These are phyloP conservation scores for Cyrtorhinus lividipennis DNA, from an alignment of 1,140 invertebrate species.

Conservation along the genomic window DNA sequence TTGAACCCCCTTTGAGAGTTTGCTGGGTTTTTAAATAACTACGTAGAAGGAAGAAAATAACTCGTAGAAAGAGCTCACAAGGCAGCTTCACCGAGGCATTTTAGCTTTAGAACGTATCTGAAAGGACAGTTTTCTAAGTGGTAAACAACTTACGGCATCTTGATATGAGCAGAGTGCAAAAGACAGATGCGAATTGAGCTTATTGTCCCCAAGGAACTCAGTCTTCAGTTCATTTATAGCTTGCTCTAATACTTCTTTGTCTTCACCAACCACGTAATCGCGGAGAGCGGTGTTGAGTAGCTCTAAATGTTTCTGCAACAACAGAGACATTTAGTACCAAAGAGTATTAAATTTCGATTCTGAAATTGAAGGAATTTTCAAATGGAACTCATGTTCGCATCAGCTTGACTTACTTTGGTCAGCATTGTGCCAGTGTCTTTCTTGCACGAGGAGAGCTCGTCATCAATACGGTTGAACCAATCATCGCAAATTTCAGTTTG, in stretches of 20 bases:
- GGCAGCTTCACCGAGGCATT: too few relatives aligned
- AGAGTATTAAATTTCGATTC: too few relatives aligned
- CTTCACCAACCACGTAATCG: slow-evolving; percentile 68
- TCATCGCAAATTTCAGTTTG: slow-evolving; percentile 68
- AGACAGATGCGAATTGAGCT: slow-evolving; percentile 78
- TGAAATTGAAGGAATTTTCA: too few relatives aligned
- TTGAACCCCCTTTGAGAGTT: too few relatives aligned
- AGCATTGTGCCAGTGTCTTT: slow-evolving; percentile 46
- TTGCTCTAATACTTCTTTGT: slow-evolving; percentile 45
- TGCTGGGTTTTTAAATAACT: too few relatives aligned
- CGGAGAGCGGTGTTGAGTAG: slow-evolving; percentile 61
- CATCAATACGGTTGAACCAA: slow-evolving; percentile 61
- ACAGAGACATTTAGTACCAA: too few relatives aligned
- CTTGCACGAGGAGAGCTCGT: slow-evolving; percentile 30
- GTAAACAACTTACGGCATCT: slow-evolving; percentile 41
- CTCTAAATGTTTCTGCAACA: slow-evolving; percentile 53
- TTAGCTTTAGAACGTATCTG: too few relatives aligned
- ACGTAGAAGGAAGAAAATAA: too few relatives aligned
- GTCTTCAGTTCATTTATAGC: slow-evolving; percentile 65
- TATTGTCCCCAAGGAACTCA: slow-evolving; percentile 68
- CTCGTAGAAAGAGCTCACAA: too few relatives aligned
- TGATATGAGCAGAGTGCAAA: slow-evolving; percentile 86
- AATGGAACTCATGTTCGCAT: neutral
- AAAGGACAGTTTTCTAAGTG: neutral
- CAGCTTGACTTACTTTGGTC: slow-evolving; percentile 33